Evolutionary conservation across 2,113 vertebrate genomes (phyloP).

Genomic region (Emydocephalus ijimae): DNA sequence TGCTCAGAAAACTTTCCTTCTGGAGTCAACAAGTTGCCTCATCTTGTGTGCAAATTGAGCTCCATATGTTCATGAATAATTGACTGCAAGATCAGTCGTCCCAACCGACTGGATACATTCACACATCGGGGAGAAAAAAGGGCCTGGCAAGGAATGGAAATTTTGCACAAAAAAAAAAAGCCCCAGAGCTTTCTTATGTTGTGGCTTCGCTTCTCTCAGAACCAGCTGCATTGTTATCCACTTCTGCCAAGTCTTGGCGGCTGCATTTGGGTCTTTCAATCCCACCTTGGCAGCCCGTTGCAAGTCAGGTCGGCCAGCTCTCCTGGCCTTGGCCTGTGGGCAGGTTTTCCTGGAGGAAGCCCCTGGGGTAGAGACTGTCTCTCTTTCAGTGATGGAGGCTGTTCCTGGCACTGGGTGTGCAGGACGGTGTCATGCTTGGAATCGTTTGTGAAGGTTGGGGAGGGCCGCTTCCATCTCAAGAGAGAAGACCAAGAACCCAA

Average conservation of each 20-base stretch:
- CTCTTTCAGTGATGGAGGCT: slow-evolving; percentile 23
- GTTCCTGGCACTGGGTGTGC: slow-evolving; percentile 36
- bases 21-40: background rate
- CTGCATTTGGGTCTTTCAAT: slow-evolving; percentile 20
- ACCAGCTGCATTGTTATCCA: background rate
- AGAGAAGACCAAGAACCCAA: slow-evolving; percentile 33
- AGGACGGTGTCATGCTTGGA: background rate
- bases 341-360: slow-evolving; percentile 28
- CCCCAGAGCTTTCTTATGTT: background rate
- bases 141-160: background rate
- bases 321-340: background rate
- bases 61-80: background rate
- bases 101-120: background rate
- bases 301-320: slow-evolving; percentile 44
- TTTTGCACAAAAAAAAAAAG: background rate
- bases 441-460: background rate
- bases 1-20: slow-evolving; percentile 35
- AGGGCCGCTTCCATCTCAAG: slow-evolving; percentile 13
- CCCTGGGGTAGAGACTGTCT: slow-evolving; percentile 37
- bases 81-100: background rate
- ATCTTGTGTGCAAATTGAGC: background rate
- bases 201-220: slow-evolving; percentile 24
- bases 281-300: slow-evolving; percentile 26
- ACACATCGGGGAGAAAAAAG: background rate
- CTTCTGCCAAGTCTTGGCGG: slow-evolving; percentile 8